Percentiles rank a stretch among this genome's conserved stretches.
These are phyloP conservation scores for Athalia rosae DNA, from an alignment of 2,888 invertebrate species.

Conservation along the genomic window DNA sequence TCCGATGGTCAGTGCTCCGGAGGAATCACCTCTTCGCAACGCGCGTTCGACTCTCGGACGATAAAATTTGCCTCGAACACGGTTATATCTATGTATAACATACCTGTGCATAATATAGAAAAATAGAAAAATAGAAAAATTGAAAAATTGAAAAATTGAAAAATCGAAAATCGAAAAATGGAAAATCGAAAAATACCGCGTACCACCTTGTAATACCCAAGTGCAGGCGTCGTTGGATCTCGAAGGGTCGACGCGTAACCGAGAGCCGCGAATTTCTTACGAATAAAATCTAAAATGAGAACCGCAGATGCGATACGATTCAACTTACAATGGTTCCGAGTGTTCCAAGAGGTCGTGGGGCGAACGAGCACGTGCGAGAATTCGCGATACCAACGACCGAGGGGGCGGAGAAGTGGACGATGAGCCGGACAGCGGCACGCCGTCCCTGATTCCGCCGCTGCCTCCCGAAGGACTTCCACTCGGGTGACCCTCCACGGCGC, in stretches of 20 bases:
- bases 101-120: no score
- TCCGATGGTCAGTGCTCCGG: slow-evolving; percentile 36
- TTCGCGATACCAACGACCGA: slow-evolving; percentile 67
- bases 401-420: slow-evolving; percentile 60
- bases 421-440: slow-evolving; percentile 49
- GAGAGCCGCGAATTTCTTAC: not conserved
- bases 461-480: slow-evolving; percentile 62
- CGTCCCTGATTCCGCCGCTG: slow-evolving; percentile 55
- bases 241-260: no score
- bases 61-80: not conserved
- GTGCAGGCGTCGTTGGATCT: no score
- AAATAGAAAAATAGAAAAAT: no score
- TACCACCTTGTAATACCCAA: no score
- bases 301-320: slow-evolving; percentile 12
- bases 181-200: not conserved
- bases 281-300: no score
- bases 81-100: no score
- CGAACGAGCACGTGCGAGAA: slow-evolving; percentile 66
- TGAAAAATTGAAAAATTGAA: no score
- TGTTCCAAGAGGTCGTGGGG: slow-evolving; percentile 70
- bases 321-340: slow-evolving; percentile 73
- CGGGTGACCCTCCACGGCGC: slow-evolving; percentile 67
- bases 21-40: not conserved
- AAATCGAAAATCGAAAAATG: no score
- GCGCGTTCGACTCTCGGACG: not conserved